Base-by-base conservation (phyloP, 2,113 vertebrate species). In the Anhinga anhinga region DNA sequence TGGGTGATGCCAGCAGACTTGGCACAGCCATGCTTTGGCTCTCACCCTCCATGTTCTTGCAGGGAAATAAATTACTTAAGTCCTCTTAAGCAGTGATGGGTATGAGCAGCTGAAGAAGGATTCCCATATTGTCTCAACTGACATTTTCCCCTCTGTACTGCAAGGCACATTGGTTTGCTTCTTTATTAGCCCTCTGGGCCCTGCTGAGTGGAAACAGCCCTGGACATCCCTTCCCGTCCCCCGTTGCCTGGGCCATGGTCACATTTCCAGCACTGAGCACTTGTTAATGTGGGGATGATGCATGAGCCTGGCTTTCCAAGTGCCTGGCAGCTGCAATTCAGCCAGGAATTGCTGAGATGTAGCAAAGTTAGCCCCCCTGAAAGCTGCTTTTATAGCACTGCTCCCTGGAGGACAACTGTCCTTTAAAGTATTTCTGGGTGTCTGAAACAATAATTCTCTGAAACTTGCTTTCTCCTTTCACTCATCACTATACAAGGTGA, bases 331-430 rank as follows among this genome's bases (percentile, higher is more conserved):
- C 82, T 92, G 89, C 40, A 36, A 5, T 79, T 86, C 4, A 2
- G 21, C 25, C 76, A 70, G 71, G 52, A 96, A 88, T 63, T 78
- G 90, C 86, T 93, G 94, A 94, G 63, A 62, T 70, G 72, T 13
- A 88, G 80, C 45, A 27, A 65, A 74, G 58, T 38, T 29, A 20
- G 66, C 9, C 19, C 38, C 21, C 20, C 29, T 50, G 66, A 84
- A 73, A 78, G 67, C 55, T 63, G 44, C 23, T 78, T 90, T 81
- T 56, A 11, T 40, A 66, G 67, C 80, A 74, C 89, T 18, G 1
- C n/a, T 97, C 92, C 88, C 90, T 45, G 63, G 92, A 91, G 95
- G 25, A 93, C 82, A 83, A 15, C 85, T 88, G 71, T 85, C 79
- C 74, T 90, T 81, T 79, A 8, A 62, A 83, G 27, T 81, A 25